phyloP scores from a whole-genome alignment of 2,888 invertebrate genomes.

The Mythimna albipuncta region DNA sequence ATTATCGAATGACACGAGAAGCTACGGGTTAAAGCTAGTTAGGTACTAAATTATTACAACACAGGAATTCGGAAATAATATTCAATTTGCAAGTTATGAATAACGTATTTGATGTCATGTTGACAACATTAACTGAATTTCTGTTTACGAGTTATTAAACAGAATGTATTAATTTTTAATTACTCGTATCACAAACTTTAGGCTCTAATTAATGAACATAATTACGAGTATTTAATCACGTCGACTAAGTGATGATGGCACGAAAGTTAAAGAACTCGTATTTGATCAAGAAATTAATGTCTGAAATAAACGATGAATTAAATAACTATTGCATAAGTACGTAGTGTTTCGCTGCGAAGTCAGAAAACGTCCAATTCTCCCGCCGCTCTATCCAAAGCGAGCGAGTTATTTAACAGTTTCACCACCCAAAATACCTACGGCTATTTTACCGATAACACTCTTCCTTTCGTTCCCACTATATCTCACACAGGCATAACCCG shows the following conservation, averaged over 20 bases:
- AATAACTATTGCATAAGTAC: too few species aligned
- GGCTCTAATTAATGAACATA: not conserved
- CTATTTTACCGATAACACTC: not conserved
- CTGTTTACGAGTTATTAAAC: not conserved
- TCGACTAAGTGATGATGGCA: not conserved
- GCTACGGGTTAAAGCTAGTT: not conserved
- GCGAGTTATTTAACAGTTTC: not conserved
- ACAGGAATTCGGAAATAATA: not conserved
- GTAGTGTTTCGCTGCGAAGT: too few species aligned
- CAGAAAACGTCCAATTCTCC: too few species aligned
- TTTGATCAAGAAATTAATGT: too few species aligned
- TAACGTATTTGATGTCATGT: not conserved
- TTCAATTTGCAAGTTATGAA: constrained; percentile 5
- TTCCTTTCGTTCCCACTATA: not conserved
- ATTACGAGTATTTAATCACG: not conserved
- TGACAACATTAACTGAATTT: not conserved
- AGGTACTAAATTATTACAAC: not conserved
- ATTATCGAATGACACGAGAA: too few species aligned
- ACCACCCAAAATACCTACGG: not conserved
- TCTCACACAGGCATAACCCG: not conserved
- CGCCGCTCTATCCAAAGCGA: too few species aligned
- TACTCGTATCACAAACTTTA: not conserved
- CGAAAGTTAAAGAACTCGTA: not conserved
- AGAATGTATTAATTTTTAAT: constrained; percentile 6
- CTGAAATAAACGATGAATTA: too few species aligned